Conservation (phyloP, 2,113 vertebrate genomes). For the Gavialis gangeticus region DNA sequence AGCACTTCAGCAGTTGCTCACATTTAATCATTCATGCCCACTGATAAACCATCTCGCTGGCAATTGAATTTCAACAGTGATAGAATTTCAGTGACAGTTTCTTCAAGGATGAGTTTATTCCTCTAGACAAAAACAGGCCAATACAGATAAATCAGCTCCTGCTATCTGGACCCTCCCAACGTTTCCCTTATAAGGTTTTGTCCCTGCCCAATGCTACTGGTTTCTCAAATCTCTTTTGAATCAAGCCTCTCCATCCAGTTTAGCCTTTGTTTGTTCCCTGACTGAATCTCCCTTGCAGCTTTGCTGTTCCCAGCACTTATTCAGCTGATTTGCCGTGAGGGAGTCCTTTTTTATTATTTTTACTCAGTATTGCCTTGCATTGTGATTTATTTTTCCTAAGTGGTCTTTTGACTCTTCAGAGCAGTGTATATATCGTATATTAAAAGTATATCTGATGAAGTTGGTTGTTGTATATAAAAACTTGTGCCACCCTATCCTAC, state of each 20-base stretch:
- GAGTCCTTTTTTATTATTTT: not conserved
- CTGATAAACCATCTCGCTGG: not conserved
- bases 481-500: no score
- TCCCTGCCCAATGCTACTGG: not conserved
- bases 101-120: not conserved
- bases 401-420: not conserved
- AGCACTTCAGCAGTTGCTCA: not conserved
- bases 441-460: not conserved
- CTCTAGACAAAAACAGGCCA: not conserved
- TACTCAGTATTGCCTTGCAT: not conserved
- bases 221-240: not conserved
- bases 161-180: not conserved
- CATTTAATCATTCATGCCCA: not conserved
- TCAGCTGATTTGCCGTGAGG: no score
- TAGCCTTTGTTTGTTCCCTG: not conserved
- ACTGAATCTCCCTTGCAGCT: not conserved
- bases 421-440: not conserved
- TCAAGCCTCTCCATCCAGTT: not conserved
- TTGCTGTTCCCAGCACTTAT: not conserved
- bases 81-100: not conserved
- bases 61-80: not conserved
- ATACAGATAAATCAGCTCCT: not conserved
- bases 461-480: no score
- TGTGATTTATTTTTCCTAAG: not conserved
- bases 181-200: not conserved